Evolutionary conservation across 2,888 invertebrate species (phyloP), one percentile per base, ranked within the genome.

Genomic region (Cerastis leucographa): DNA sequence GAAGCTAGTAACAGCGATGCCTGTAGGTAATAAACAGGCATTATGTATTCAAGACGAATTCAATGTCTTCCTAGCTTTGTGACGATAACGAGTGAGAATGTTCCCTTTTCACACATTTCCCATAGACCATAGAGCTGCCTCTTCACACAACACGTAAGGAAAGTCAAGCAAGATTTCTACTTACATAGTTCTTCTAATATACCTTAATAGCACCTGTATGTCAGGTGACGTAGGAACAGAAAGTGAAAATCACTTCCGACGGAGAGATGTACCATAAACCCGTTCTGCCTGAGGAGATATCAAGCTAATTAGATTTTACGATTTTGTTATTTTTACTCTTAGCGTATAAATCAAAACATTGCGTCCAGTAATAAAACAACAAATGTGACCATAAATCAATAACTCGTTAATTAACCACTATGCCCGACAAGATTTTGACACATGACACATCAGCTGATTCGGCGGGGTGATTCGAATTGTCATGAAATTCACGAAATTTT

Each of bases 221-320:
- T 81, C 84, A 78, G 62, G 62, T 88, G 86, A 85, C 79, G 86
- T 77, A 78, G 35, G 74, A 46, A 59, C 65, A 83, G 81, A 86
- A 87, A 87, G 86, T 87, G 88, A 88, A 86, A 87, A 86, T 69
- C 40, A 76, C 86, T 80, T 84, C 87, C 87, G 78, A 80, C 73
- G 44, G 51, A 71, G 42, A 72, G 71, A 79, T 81, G 69, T 78
- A 70, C 86, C 74, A 73, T 51, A 62, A 59, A 86, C 86, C 74
- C 44, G 81, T 81, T 81, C 69, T 67, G 67, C 75, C 49, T 66
- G 11, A 42, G 54, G 51, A 72, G 73, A 78, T 81, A 74, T 74
- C 77, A 78, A 78, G 49, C 74, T 83, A 83, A 83, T 82, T 77
- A 56, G n/a, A 54, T 83, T 83, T 83, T 85, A 83, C 70, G 76